Percentiles rank a stretch among this genome's conserved stretches.
Conservation (phyloP, 2,113 vertebrate species). For the Galemys pyrenaicus region DNA sequence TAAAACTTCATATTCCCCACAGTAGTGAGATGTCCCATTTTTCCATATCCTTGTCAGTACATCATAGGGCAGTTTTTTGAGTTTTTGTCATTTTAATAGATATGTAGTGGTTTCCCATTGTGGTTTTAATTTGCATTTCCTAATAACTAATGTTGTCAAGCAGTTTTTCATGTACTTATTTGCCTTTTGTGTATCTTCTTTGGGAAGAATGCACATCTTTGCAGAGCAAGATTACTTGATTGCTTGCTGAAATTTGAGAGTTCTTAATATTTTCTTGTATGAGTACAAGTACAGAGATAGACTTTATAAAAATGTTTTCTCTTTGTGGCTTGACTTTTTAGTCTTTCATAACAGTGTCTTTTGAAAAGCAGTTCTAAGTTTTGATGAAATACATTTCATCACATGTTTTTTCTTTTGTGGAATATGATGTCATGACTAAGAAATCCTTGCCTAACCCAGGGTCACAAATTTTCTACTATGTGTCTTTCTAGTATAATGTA, state of each 20-base stretch:
- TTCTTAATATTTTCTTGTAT: constrained; percentile 47
- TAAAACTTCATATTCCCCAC: background rate
- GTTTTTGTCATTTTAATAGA: background rate
- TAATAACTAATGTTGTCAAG: background rate
- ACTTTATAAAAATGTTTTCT: constrained; percentile 5
- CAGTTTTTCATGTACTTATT: background rate
- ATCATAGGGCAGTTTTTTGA: background rate
- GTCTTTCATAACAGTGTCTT: background rate
- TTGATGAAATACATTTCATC: background rate
- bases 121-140: constrained; percentile 26
- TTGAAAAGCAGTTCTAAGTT: constrained; percentile 44
- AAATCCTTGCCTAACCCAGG: background rate
- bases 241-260: background rate
- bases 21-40: background rate
- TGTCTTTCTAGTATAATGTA: background rate
- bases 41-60: background rate
- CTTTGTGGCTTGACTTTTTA: background rate
- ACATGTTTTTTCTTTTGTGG: background rate
- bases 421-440: background rate
- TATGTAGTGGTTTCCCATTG: background rate
- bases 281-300: background rate
- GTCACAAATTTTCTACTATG: background rate
- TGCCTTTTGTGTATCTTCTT: background rate
- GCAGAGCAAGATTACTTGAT: background rate
- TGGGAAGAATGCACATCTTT: background rate